phyloP scores from a whole-genome alignment of 2,797 vertebrate species.

The Gouania willdenowi region DNA sequence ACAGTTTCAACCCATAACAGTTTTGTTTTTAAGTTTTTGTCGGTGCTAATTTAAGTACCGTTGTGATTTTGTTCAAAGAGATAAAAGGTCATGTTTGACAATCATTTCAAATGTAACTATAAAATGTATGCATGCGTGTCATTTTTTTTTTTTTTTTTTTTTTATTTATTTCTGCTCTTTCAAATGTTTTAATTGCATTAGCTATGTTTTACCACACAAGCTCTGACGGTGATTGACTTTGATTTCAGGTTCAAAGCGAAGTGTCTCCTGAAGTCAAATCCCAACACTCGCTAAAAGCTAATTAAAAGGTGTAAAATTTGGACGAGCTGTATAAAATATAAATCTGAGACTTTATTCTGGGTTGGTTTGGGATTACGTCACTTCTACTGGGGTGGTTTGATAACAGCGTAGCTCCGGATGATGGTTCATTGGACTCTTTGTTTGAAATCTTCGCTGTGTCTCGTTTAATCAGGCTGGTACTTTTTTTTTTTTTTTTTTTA shows the following conservation, averaged over 20 bases:
- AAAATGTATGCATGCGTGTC: too few species aligned
- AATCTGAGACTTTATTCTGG: constrained; percentile 8
- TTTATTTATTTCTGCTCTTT: too few species aligned
- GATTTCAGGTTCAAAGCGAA: constrained; percentile 1
- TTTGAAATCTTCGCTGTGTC: constrained; percentile 14
- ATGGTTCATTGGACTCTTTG: constrained; percentile 38
- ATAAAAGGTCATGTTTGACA: too few species aligned
- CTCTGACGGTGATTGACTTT: constrained; percentile 4
- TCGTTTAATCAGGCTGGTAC: not conserved
- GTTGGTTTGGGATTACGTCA: constrained; percentile 53
- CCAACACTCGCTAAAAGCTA: constrained; percentile 7
- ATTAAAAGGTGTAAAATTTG: constrained; percentile 13
- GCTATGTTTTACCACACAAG: too few species aligned
- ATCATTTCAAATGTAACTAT: too few species aligned
- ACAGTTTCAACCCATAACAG: too few species aligned
- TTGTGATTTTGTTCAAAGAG: too few species aligned
- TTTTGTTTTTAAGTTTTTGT: too few species aligned
- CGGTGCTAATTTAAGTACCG: too few species aligned
- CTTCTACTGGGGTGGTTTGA: constrained; percentile 28
- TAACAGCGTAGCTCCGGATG: constrained; percentile 41
- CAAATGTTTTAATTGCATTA: too few species aligned
- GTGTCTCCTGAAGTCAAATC: constrained; percentile 15
- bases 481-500: not conserved
- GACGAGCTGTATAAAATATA: constrained; percentile 1
- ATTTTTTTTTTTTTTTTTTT: too few species aligned